phyloP scores from a whole-genome alignment of 2,113 vertebrate genomes.

The Triplophysa dalaica region DNA sequence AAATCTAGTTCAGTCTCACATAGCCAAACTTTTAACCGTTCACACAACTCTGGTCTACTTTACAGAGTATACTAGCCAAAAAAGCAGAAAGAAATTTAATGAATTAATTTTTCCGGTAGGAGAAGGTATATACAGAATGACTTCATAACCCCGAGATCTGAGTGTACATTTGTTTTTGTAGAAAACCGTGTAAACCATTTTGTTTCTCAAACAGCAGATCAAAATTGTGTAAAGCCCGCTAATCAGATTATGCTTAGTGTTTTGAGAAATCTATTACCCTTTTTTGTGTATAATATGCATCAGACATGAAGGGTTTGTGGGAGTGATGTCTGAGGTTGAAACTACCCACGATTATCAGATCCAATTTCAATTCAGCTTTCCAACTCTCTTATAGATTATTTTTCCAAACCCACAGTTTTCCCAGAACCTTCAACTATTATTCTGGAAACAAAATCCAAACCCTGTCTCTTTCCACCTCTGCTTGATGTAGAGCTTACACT shows the following conservation, averaged over 20 bases:
- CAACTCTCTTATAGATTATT: background rate
- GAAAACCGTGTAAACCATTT: background rate
- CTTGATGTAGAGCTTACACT: background rate
- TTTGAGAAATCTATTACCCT: background rate
- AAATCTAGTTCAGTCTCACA: background rate
- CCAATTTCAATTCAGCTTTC: constrained; percentile 27
- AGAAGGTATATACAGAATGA: no score
- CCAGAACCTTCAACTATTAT: constrained; percentile 24
- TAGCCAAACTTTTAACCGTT: background rate
- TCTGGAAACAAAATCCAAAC: constrained; percentile 12
- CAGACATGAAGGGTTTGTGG: background rate
- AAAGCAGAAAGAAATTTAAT: background rate
- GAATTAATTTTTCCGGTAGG: no score
- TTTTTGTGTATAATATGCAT: constrained; percentile 9
- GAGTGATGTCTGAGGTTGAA: constrained; percentile 19
- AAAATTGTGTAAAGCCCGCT: background rate
- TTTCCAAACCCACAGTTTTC: constrained; percentile 48
- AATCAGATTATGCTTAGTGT: background rate
- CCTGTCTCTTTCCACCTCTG: background rate
- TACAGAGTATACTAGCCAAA: background rate
- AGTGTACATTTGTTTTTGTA: no score
- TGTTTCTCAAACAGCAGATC: background rate
- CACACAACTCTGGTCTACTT: background rate
- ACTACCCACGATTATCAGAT: background rate
- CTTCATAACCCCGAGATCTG: no score